These are phyloP conservation scores for Aphelenchoides besseyi DNA, from an alignment of 1,140 invertebrate genomes.

Conservation along the genomic window DNA sequence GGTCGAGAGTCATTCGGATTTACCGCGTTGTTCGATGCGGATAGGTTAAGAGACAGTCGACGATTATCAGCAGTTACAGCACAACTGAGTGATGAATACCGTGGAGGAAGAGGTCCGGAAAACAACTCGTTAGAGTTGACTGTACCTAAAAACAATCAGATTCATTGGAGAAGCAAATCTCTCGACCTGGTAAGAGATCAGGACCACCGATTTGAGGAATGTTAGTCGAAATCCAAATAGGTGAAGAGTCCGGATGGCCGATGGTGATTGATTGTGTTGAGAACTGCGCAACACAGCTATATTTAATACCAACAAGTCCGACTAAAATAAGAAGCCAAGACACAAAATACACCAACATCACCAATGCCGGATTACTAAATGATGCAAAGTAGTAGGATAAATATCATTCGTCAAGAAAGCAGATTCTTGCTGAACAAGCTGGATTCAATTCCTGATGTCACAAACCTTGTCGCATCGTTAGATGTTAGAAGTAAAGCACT, in stretches of 20 bases:
- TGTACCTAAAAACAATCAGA: conserved; percentile 10
- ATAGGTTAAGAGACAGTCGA: background rate
- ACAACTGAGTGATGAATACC: conserved; percentile 12
- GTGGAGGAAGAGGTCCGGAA: conserved; percentile 8
- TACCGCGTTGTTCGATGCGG: background rate
- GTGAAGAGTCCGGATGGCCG: background rate
- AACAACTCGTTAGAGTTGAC: background rate
- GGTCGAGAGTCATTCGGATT: background rate
- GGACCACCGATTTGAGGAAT: background rate
- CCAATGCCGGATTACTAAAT: conserved; percentile 9
- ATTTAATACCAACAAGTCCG: conserved; percentile 7
- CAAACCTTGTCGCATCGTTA: background rate
- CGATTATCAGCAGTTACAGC: conserved; percentile 7
- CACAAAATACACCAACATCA: conserved; percentile 17
- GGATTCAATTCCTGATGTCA: too few relatives aligned
- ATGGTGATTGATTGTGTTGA: conserved; percentile 12
- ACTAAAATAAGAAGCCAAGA: conserved; percentile 11
- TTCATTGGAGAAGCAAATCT: conserved; percentile 3
- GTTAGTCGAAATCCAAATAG: conserved; percentile 20
- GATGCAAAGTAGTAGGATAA: too few relatives aligned
- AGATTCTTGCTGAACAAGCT: too few relatives aligned
- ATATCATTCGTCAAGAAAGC: too few relatives aligned
- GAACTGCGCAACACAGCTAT: background rate
- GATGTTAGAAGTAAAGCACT: conserved; percentile 19
- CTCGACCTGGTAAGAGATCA: conserved; percentile 7